Percentiles rank a stretch among this genome's conserved stretches.
phyloP scores from a whole-genome alignment of 2,888 invertebrate species.

The Plagiodera versicolora region DNA sequence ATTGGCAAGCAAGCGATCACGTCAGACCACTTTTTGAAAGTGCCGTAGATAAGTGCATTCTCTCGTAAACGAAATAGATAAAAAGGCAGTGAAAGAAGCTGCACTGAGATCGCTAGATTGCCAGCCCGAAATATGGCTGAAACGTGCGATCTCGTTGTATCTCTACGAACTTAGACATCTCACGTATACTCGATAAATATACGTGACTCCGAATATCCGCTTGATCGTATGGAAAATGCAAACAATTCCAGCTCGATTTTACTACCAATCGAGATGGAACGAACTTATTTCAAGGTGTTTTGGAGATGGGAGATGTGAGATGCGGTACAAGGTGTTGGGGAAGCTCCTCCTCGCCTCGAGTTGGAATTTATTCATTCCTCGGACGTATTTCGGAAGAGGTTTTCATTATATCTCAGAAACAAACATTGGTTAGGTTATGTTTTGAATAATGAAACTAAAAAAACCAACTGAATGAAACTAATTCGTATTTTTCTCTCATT shows the following conservation, averaged over 20 bases:
- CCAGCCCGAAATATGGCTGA: background rate
- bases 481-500: conserved; percentile 49
- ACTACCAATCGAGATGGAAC: background rate
- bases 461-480: too few relatives aligned
- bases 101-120: background rate
- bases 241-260: background rate
- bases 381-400: too few relatives aligned
- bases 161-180: background rate
- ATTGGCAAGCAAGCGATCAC: background rate
- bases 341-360: too few relatives aligned
- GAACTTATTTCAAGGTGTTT: background rate
- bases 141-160: background rate
- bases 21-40: background rate
- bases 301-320: too few relatives aligned
- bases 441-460: too few relatives aligned
- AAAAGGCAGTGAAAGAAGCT: background rate
- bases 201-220: background rate
- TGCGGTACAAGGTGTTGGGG: too few relatives aligned
- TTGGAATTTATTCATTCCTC: too few relatives aligned
- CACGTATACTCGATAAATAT: background rate
- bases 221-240: background rate
- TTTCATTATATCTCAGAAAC: too few relatives aligned
- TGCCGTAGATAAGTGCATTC: background rate
- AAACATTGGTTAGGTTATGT: too few relatives aligned
- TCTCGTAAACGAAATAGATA: background rate